Conservation (phyloP, 1,140 invertebrate species). For the Nymphalis io region DNA sequence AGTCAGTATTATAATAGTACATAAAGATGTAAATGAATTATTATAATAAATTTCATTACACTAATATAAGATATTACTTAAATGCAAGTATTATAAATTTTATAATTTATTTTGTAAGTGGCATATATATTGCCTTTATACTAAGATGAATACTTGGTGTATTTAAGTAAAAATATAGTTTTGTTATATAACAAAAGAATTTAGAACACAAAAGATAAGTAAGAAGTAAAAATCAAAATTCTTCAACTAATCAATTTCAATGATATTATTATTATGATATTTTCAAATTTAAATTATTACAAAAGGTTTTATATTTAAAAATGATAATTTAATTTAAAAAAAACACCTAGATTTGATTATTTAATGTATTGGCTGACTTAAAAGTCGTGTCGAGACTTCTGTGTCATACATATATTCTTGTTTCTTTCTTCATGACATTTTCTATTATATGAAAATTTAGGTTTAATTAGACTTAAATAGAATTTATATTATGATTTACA, state of each 20-base stretch:
- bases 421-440: slow-evolving; percentile 1
- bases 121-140: slow-evolving; percentile 11
- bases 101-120: slow-evolving; percentile 1
- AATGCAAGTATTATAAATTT: slow-evolving; percentile 2
- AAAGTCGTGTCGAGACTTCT: not conserved
- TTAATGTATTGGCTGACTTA: too few relatives aligned
- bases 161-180: not conserved
- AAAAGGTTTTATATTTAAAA: too few relatives aligned
- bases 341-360: too few relatives aligned
- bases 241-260: not conserved
- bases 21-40: slow-evolving; percentile 5
- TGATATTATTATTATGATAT: not conserved
- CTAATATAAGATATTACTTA: not conserved
- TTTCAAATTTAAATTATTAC: not conserved
- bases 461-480: slow-evolving; percentile 15
- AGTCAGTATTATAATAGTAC: slow-evolving; percentile 20
- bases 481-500: slow-evolving; percentile 26
- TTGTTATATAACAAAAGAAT: too few relatives aligned
- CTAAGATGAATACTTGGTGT: not conserved
- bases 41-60: not conserved
- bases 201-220: too few relatives aligned
- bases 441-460: slow-evolving; percentile 2
- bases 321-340: too few relatives aligned
- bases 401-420: not conserved
- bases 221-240: too few relatives aligned